phyloP scores from a whole-genome alignment of 1,140 invertebrate species.

The Philopotamus ludificatus region DNA sequence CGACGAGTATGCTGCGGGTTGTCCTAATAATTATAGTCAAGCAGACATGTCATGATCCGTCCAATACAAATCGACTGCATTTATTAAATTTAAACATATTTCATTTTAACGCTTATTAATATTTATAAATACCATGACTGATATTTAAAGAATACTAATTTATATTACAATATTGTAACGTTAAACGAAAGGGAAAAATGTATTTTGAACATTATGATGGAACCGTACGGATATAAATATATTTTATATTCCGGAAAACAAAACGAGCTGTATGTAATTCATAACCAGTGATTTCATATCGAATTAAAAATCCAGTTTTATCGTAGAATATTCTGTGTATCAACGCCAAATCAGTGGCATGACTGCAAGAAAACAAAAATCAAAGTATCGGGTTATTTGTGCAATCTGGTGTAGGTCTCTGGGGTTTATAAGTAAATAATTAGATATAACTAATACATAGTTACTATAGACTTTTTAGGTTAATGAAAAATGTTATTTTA shows the following conservation, averaged over 20 bases:
- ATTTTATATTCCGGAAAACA: no score
- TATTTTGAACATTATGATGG: no score
- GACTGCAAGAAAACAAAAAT: conserved; percentile 57
- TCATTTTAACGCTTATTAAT: conserved; percentile 5
- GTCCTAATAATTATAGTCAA: conserved; percentile 17
- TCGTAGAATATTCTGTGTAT: no score
- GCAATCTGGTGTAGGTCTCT: conserved; percentile 60
- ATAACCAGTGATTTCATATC: no score
- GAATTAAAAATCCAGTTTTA: no score
- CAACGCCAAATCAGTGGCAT: conserved; percentile 47
- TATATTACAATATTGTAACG: background rate
- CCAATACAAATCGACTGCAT: conserved; percentile 31
- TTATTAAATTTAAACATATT: conserved; percentile 12
- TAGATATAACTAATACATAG: conserved; percentile 43
- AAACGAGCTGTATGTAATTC: no score
- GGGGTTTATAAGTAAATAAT: conserved; percentile 50
- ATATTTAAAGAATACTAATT: conserved; percentile 15
- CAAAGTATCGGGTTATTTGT: conserved; percentile 62
- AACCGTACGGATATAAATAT: no score
- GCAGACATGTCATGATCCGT: conserved; percentile 40
- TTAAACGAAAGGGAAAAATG: no score
- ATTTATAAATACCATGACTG: conserved; percentile 12
- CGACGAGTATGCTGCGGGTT: background rate
- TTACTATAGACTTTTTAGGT: conserved; percentile 35
- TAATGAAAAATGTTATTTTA: conserved; percentile 39